These are phyloP conservation scores for Rotaria macrura DNA, from an alignment of 2,888 invertebrate genomes.

Conservation along the genomic window DNA sequence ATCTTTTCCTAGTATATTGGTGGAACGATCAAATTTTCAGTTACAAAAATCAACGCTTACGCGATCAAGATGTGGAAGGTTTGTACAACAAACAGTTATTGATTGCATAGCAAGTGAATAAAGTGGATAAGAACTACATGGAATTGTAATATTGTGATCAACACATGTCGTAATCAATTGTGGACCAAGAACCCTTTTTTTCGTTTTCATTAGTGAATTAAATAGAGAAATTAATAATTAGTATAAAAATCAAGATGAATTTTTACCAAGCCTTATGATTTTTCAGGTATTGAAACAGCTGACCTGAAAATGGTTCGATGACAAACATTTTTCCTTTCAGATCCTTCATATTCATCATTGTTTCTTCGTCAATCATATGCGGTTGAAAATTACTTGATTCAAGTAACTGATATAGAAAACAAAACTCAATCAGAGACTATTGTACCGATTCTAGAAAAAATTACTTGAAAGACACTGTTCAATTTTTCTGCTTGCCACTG, in stretches of 20 bases:
- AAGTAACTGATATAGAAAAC: neutral
- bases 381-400: constrained; percentile 11
- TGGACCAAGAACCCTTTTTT: neutral
- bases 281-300: constrained; percentile 12
- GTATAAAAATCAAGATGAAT: neutral
- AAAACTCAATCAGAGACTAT: neutral
- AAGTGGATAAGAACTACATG: constrained; percentile 21
- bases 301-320: neutral
- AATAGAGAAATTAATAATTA: neutral
- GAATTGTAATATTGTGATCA: constrained; percentile 1
- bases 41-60: neutral
- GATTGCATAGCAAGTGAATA: constrained; percentile 31
- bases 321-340: constrained; percentile 10
- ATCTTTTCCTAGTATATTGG: neutral
- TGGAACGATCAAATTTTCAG: neutral
- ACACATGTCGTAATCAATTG: constrained; percentile 6
- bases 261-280: neutral
- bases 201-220: too few species aligned
- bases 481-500: constrained; percentile 22
- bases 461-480: neutral
- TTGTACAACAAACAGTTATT: constrained; percentile 30
- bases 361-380: constrained; percentile 15
- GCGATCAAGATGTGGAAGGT: constrained; percentile 24
- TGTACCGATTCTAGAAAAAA: too few species aligned
- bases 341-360: neutral